Base-by-base conservation (phyloP, 2,797 vertebrate species). In the Nyctibius grandis region DNA sequence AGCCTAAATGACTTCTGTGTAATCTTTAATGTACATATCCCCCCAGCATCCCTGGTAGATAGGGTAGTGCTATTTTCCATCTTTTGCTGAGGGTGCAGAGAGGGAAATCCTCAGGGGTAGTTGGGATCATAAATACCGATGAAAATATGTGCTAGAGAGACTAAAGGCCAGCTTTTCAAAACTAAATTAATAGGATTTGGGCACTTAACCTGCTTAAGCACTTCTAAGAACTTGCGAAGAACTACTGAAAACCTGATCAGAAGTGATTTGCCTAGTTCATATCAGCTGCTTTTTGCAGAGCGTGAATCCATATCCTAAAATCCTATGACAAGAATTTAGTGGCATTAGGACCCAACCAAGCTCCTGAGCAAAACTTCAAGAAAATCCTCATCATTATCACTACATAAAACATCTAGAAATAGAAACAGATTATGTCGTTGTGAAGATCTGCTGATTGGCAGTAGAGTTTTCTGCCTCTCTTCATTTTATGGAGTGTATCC, bases 151-250 rank as follows among this genome's bases (percentile, higher is more conserved):
- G 45, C 57, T 60, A 36, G 48, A 61, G 57, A 84, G 79, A 86
- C 65, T 86, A 88, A 91, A 92, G 82, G 38, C 72, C 69, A 88
- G 79, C 38, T 92, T 93, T 91, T 86, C 88, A 89, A 94, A 96
- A 92, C 42, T 84, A 84, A 94, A 96, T 93, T 95, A 93, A 68
- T 83, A 72, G 94, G 84, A 95, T 93, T 94, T 92, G 44, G 64
- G 81, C 51, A 89, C 57, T 95, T 93, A 95, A 72, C 77, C 85
- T 85, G 48, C 77, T 93, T 91, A 94, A 94, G 77, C 56, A 65
- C 68, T 88, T 83, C 4, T 2, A 93, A 95, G 92, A 83, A 89
- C 88, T 82, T 91, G 56, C 34, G 42, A 95, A 89, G 90, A 89
- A 88, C 73, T 89, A 82, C 84, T 61, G 75, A 93, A 95, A 94